Conservation (phyloP, 2,888 invertebrate species). For the Caenorhabditis auriculariae region DNA sequence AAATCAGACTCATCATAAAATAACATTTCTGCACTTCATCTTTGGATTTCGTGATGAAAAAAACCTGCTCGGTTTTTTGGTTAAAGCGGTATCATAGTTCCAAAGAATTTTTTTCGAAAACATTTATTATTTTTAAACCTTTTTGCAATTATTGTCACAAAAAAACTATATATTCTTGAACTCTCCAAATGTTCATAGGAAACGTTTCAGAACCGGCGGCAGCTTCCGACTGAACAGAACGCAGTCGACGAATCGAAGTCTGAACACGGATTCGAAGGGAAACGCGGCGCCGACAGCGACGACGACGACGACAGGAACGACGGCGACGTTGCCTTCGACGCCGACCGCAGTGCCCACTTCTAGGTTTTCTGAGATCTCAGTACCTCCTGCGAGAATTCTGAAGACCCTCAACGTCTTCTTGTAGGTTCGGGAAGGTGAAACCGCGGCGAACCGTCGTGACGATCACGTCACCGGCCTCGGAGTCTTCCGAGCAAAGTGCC, state of each 20-base stretch:
- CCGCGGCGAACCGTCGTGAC: constrained; percentile 44
- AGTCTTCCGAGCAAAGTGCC: too few relatives aligned
- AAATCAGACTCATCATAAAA: too few relatives aligned
- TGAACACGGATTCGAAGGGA: constrained; percentile 36
- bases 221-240: constrained; percentile 57
- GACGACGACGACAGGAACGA: constrained; percentile 12
- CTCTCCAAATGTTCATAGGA: not conserved
- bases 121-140: too few relatives aligned
- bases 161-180: not conserved
- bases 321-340: constrained; percentile 7
- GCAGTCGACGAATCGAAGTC: constrained; percentile 45
- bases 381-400: not conserved
- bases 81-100: too few relatives aligned
- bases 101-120: too few relatives aligned
- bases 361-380: too few relatives aligned
- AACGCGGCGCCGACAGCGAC: constrained; percentile 4
- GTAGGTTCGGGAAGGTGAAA: constrained; percentile 28
- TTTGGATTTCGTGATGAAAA: too few relatives aligned
- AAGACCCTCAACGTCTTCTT: constrained; percentile 9
- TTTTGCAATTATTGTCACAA: too few relatives aligned
- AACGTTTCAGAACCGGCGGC: constrained; percentile 45
- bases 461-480: constrained; percentile 28
- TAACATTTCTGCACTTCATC: too few relatives aligned
- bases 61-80: too few relatives aligned
- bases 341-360: not conserved